Conservation (phyloP, 2,113 vertebrate species). For the Bombycilla garrulus region DNA sequence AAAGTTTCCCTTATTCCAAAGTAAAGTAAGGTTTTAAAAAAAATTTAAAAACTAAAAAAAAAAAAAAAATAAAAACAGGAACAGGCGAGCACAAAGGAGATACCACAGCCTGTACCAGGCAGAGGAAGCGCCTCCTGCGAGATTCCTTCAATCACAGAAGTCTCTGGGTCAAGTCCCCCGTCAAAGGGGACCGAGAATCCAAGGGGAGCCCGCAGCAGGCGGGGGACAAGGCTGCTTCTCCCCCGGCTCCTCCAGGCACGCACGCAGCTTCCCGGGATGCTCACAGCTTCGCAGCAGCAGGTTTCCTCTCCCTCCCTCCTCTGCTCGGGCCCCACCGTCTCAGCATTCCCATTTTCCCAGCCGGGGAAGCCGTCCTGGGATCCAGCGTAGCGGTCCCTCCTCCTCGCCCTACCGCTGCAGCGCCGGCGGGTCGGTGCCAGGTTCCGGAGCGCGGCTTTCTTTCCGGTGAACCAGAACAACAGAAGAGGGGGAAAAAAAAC, state of each 20-base stretch:
- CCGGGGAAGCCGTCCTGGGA: conserved; percentile 8
- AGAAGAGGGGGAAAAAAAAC: no score
- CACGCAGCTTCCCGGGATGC: not conserved
- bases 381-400: conserved; percentile 47
- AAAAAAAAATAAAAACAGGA: not conserved
- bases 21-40: not conserved
- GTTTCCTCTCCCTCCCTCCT: conserved; percentile 36
- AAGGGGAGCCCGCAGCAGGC: not conserved
- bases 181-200: not conserved
- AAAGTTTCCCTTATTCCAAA: conserved; percentile 49
- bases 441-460: not conserved
- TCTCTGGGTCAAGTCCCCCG: not conserved
- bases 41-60: not conserved
- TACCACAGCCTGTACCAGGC: not conserved
- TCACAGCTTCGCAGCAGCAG: conserved; percentile 8
- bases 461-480: not conserved
- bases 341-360: conserved; percentile 45
- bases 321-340: conserved; percentile 32
- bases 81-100: conserved; percentile 12
- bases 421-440: not conserved
- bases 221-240: not conserved
- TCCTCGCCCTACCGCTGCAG: not conserved
- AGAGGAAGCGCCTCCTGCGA: not conserved
- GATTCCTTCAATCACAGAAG: conserved; percentile 5
- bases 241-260: not conserved